Evolutionary conservation across 2,113 vertebrate genomes (phyloP).

Genomic region (Nesoenas mayeri): DNA sequence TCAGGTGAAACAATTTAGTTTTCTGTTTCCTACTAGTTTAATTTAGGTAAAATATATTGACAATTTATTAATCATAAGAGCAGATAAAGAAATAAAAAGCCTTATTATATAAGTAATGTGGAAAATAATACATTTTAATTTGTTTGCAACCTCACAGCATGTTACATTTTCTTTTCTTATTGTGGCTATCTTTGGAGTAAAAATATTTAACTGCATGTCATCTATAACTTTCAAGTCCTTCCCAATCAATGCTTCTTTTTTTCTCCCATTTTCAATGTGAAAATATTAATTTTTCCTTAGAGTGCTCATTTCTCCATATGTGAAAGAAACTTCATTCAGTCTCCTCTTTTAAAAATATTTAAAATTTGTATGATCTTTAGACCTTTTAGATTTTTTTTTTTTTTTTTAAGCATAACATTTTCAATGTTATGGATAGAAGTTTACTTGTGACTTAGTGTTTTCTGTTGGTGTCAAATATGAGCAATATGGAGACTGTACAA

Average conservation of each 20-base stretch:
- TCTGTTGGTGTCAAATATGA: not conserved
- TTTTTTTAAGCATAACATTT: not conserved
- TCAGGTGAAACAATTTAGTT: not conserved
- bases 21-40: not conserved
- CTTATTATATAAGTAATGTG: accelerated
- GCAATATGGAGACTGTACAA: not conserved
- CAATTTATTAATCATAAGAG: not conserved
- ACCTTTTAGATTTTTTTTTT: not conserved
- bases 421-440: not conserved
- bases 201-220: not conserved
- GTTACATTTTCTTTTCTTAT: not conserved
- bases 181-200: not conserved
- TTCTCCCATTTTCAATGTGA: accelerated
- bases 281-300: not conserved
- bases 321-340: not conserved
- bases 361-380: not conserved
- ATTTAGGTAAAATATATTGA: not conserved
- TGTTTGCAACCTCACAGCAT: accelerated
- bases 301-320: not conserved
- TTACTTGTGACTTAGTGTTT: not conserved
- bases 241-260: not conserved
- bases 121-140: not conserved
- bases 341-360: not conserved
- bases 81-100: not conserved
- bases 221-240: not conserved